Evolutionary conservation across 2,888 invertebrate species (phyloP), one percentile per base, ranked within the genome.

Genomic region (Pseudococcus jackbeardsleyi): DNA sequence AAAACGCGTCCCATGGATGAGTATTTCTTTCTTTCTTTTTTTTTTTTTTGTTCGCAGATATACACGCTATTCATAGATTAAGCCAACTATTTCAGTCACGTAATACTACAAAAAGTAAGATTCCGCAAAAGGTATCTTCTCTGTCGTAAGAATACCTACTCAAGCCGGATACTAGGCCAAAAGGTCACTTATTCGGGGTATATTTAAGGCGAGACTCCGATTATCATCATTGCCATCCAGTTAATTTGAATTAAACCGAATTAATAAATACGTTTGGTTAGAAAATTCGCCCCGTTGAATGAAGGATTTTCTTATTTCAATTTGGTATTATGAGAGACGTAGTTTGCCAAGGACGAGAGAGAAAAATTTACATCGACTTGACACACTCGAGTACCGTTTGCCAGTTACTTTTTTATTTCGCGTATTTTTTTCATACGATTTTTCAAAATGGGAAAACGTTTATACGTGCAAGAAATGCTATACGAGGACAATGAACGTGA

Each of bases 11-110:
- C 68, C 68, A 54, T 26, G 22, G 22, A 68, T 68, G 68, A 68
- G 68, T 68, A 26, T n/a, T 54, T 54, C 15, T 54, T n/a, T 50
- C 17, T 50, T 50, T 4, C n/a, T n/a, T n/a, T 50, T 50, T 5
- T 54, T 54, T 4, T 7, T 68, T 12, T 22, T 26, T 68, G 68
- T 68, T 26, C 68, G 68, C 54, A 54, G 54, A 54, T 54, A 68
- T n/a, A 26, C 42, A 77, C 39, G 77, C 77, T 17, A 77, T 77
- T 42, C 42, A 77, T 77, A 77, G 39, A 77, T 77, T 77, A 77
- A 77, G 77, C 42, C 77, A 39, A 77, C 54, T 54, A n/a, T 77
- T 77, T 77, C 77, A 77, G 77, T 77, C 77, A 77, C 77, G 77
- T 77, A 77, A 77, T n/a, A 77, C 15, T 54, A 54, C 54, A n/a